Conservation (phyloP, 1,140 invertebrate genomes). For the Pectinophora gossypiella region DNA sequence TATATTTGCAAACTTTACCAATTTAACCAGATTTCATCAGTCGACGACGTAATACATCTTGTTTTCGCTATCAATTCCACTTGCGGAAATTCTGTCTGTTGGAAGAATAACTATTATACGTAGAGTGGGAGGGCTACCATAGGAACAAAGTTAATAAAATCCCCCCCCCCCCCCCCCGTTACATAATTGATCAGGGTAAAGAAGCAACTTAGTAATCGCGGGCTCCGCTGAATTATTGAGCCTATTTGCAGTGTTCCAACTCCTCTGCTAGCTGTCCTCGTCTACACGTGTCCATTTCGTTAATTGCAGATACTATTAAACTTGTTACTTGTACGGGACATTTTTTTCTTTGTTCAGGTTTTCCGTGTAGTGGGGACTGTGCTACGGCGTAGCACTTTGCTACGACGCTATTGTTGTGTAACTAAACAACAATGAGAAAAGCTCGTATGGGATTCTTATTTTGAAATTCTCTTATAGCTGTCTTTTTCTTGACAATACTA, state of each 20-base stretch:
- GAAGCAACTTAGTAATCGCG: conserved; percentile 7
- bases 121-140: not conserved
- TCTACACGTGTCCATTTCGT: not conserved
- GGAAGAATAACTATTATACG: no score
- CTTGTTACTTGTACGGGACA: no score
- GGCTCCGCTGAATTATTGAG: conserved; percentile 9
- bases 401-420: conserved; percentile 1
- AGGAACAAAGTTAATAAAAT: conserved; percentile 2
- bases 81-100: no score
- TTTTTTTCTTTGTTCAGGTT: not conserved
- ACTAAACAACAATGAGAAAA: no score
- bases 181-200: conserved; percentile 4
- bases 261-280: not conserved
- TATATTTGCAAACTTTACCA: no score
- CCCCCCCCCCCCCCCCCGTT: not conserved
- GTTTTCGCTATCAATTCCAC: no score
- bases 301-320: no score
- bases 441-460: no score
- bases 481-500: no score
- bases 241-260: conserved; percentile 8
- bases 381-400: conserved; percentile 2
- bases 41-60: no score
- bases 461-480: no score
- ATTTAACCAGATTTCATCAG: no score
- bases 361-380: not conserved